Conservation (phyloP, 92 coral and sea anemone species). For the Hydrozoanthus gracilis region DNA sequence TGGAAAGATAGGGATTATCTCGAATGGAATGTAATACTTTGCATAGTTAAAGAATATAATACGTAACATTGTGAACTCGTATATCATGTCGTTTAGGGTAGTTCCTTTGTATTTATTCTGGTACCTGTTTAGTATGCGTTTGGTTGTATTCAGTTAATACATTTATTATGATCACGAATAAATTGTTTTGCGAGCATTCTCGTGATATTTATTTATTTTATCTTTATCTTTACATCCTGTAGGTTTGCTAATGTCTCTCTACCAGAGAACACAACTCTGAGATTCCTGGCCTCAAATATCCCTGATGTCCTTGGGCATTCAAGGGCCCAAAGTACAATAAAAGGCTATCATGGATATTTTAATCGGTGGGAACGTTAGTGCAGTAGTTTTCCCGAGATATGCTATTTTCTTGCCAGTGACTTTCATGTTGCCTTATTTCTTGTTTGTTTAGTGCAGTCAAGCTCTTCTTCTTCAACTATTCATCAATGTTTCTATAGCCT, state of each 20-base stretch:
- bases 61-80: not conserved
- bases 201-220: not conserved
- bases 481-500: slow-evolving; percentile 10
- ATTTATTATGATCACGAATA: not conserved
- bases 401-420: slow-evolving; percentile 28
- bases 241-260: slow-evolving; percentile 1
- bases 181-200: not conserved
- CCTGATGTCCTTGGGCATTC: slow-evolving; percentile 32
- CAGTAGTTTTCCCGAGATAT: no score
- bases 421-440: slow-evolving; percentile 28
- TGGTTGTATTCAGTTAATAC: not conserved
- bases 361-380: slow-evolving; percentile 15
- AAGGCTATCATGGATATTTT: slow-evolving; percentile 38
- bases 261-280: slow-evolving; percentile 9
- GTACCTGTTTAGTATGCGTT: not conserved
- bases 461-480: slow-evolving; percentile 18
- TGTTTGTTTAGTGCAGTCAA: slow-evolving; percentile 21
- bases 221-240: not conserved
- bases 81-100: not conserved
- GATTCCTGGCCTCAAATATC: slow-evolving; percentile 21
- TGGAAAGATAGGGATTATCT: not conserved
- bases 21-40: no score
- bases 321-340: no score
- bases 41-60: not conserved
- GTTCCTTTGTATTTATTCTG: no score